A percentile compares a stretch with the other conserved stretches of the same genome.
Conservation (phyloP, 2,113 vertebrate species). For the Burhinus oedicnemus region DNA sequence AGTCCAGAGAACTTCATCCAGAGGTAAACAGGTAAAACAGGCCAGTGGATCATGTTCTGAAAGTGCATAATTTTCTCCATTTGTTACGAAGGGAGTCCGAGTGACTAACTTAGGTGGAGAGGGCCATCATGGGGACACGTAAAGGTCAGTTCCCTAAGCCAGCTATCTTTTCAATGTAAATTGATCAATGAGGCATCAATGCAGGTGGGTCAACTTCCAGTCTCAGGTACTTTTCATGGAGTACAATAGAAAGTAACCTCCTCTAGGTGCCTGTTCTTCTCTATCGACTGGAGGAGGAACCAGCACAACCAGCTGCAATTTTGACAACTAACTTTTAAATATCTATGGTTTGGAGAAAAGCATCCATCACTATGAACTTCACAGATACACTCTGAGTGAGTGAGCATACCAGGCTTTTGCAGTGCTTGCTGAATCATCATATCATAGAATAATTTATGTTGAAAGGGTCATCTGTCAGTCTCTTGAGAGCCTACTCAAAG, state of each 20-base stretch:
- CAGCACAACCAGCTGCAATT: neutral
- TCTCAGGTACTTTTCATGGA: neutral
- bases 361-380: neutral
- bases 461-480: neutral
- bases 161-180: neutral
- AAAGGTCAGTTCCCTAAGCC: neutral
- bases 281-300: neutral
- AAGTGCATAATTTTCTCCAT: neutral
- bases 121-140: neutral
- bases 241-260: neutral
- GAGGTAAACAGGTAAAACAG: neutral
- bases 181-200: too few species aligned
- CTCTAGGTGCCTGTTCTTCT: neutral
- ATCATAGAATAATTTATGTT: neutral
- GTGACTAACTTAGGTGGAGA: neutral
- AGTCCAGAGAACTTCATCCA: neutral
- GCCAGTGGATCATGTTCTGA: neutral
- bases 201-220: neutral
- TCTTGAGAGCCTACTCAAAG: neutral
- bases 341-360: neutral
- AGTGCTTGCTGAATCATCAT: neutral
- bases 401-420: neutral
- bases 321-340: neutral
- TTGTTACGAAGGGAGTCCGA: neutral
- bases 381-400: neutral